Evolutionary conservation across 2,797 vertebrate species (phyloP), one percentile per base, ranked within the genome.

Genomic region (Clamator glandarius): DNA sequence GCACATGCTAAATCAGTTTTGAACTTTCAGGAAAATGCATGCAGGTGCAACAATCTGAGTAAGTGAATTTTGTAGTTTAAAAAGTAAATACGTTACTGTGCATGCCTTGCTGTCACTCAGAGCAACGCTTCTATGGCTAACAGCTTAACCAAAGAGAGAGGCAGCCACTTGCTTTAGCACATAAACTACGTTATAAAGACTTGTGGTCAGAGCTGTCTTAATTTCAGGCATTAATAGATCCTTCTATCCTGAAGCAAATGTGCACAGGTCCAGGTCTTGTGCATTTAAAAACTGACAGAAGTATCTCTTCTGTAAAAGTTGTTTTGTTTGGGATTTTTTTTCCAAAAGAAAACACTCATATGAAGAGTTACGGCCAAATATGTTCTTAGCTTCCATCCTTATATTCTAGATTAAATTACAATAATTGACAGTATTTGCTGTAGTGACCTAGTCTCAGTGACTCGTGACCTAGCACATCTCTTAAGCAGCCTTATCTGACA

Each of bases 131-230:
- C 63, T 35, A 29, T 9, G 35, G 59, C 85, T 66, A 66, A 76
- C 28, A 19, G 35, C 25, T 12, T 62, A 87, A 90, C 94, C 93
- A 92, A 89, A 92, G 90, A 91, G 68, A 72, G 67, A 87, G 74
- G 23, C 63, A 59, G 67, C 59, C 54, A 4, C 66, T 51, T 44
- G 18, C 85, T 68, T 59, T 24, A 73, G 79, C 59, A 31, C 39
- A 8, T 18, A 33, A 8, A 2, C 61, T 76, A 2, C 24, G 3
- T 58, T 25, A 20, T 11, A 64, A 58, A 81, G 58, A 33, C 54
- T 44, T 57, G 51, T 5, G 1, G 23, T 75, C 67, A 50, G 64
- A 79, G 57, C 72, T 83, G 33, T 67, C 68, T 67, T 63, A 23
- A 77, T 70, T 85, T 67, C 1, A 2, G 33, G 36, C 72, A 59